These are phyloP conservation scores for Manis pentadactyla DNA, from an alignment of 2,797 vertebrate species.

Conservation along the genomic window DNA sequence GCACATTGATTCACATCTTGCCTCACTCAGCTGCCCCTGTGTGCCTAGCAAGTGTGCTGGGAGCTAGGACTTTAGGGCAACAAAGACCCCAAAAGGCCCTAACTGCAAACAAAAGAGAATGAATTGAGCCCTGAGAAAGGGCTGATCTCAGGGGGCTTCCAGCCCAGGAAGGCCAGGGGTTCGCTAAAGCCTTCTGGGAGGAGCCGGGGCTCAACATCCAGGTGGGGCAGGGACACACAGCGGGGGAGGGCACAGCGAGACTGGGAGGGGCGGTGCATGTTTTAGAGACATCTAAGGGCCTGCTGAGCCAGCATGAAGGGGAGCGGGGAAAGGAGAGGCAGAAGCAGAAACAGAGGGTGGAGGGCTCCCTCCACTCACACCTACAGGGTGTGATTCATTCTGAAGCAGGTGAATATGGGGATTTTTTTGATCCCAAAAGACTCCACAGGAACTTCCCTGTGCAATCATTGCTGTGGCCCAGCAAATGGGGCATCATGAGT, in stretches of 20 bases:
- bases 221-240: background rate
- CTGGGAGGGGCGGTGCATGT: background rate
- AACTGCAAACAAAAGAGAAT: background rate
- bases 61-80: background rate
- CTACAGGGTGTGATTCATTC: background rate
- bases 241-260: background rate
- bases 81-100: background rate
- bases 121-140: background rate
- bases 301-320: background rate
- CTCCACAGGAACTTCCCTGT: background rate
- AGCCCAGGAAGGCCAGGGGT: background rate
- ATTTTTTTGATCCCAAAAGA: background rate
- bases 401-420: background rate
- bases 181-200: background rate
- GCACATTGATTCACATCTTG: background rate
- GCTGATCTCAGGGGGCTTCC: background rate
- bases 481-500: accelerated
- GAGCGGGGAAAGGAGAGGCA: background rate
- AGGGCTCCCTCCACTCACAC: background rate
- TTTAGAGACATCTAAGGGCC: background rate
- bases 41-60: background rate
- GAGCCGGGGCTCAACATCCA: background rate
- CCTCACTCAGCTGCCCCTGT: background rate
- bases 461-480: background rate
- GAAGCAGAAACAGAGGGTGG: background rate